phyloP scores from a whole-genome alignment of 2,888 invertebrate species.

The Megastigmus dorsalis region DNA sequence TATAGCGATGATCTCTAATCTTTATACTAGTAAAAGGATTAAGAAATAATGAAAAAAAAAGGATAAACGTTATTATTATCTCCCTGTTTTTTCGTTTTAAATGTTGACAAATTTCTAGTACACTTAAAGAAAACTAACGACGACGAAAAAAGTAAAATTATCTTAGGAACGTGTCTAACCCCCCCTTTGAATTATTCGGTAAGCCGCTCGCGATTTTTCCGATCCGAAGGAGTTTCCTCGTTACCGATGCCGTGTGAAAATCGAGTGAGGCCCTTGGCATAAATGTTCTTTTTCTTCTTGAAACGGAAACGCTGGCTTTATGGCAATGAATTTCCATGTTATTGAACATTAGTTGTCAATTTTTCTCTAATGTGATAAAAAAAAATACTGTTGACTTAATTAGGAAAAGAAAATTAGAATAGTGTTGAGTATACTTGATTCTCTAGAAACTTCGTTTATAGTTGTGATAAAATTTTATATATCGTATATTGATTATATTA shows the following conservation, averaged over 20 bases:
- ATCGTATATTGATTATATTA: conserved; percentile 11
- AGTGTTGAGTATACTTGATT: conserved; percentile 39
- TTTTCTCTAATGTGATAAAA: conserved; percentile 47
- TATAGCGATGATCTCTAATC: conserved; percentile 30
- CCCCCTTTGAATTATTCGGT: conserved; percentile 14
- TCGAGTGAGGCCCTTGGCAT: not conserved
- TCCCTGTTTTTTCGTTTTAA: conserved; percentile 44
- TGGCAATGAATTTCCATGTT: conserved; percentile 23
- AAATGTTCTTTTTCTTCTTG: not conserved
- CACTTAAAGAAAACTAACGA: too few species aligned
- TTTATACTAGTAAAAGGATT: conserved; percentile 35
- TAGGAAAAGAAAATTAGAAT: conserved; percentile 39
- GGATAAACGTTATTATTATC: conserved; percentile 35
- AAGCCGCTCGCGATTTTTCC: conserved; percentile 2
- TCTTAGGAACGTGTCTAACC: conserved; percentile 26
- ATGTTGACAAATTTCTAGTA: conserved; percentile 42
- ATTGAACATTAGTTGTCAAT: conserved; percentile 45
- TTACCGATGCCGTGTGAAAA: not conserved
- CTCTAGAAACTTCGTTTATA: conserved; percentile 38
- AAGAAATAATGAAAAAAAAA: too few species aligned
- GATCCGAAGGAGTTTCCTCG: not conserved
- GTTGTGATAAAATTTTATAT: conserved; percentile 46
- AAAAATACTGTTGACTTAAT: conserved; percentile 37
- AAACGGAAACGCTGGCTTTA: not conserved
- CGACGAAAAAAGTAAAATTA: not conserved